Base-by-base conservation (phyloP, 2,113 vertebrate species). In the Uria lomvia region DNA sequence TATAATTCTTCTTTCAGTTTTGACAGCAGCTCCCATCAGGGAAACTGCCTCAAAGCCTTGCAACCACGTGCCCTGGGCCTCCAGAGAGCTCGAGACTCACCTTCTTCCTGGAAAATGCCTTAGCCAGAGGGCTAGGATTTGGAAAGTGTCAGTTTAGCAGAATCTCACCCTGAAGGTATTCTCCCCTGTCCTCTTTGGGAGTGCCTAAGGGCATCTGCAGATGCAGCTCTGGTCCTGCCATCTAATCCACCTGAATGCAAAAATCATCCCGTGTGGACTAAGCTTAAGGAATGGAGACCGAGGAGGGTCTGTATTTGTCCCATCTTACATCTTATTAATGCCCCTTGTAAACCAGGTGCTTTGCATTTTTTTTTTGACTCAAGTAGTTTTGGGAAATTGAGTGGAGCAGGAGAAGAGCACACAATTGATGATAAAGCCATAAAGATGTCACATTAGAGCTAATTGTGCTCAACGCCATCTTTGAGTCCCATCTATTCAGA, bases 121-220 rank as follows among this genome's bases (percentile, higher is more conserved):
- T 99, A 88, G 75, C 90, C 50, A 67, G 98, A 76, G 98, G 92
- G 75, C 80, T 63, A 97, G 96, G 16, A 96, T 98, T 43, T 99
- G 98, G 98, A 98, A 98, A 95, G 97, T 90, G 8, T 98, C 98
- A 0, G 78, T 98, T 86, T 98, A 98, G 90, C 97, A 98, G 81
- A 95, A 96, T 14, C 97, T 95, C 50, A 88, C 79, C 43, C 70
- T 98, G 91, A 98, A 98, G 98, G 98, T 98, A 88, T 90, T 65
- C 11, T 86, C 56, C 27, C 13, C 24, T 43, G 4, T 42, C 34
- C 8, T 45, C 21, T 82, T 34, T 75, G 63, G 89, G 65, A 65
- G 65, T 43, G n/a, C 47, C 36, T 22, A 32, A 36, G 80, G 71
- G 19, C 53, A 27, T 3, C 52, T 11, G 20, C 50, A 68, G 27